A percentile compares a stretch with the other conserved stretches of the same genome.
phyloP scores from a whole-genome alignment of 2,888 invertebrate species.

The Galerucella calmariensis region DNA sequence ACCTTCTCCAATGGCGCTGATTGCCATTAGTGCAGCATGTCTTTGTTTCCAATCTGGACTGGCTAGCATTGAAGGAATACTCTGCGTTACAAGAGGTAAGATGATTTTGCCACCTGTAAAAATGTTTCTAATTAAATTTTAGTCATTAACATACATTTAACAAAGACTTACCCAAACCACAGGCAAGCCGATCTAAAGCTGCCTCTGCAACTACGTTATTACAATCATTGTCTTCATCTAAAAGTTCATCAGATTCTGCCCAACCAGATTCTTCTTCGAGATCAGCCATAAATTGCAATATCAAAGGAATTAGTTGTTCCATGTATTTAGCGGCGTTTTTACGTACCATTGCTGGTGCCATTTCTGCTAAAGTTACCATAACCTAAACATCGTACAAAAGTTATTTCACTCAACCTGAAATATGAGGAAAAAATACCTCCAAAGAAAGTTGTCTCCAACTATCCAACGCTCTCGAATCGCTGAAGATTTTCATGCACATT shows the following conservation, averaged over 20 bases:
- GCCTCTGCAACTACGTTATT: slow-evolving; percentile 97
- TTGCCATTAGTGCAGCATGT: slow-evolving; percentile 98
- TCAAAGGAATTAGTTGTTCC: slow-evolving; percentile 81
- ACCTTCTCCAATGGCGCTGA: slow-evolving; percentile 96
- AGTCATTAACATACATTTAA: too few species aligned
- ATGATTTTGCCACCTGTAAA: slow-evolving; percentile 74
- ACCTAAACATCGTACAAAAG: slow-evolving; percentile 68
- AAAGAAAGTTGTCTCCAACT: slow-evolving; percentile 91
- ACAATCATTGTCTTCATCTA: slow-evolving; percentile 94
- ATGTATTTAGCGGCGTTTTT: slow-evolving; percentile 90
- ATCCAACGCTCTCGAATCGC: slow-evolving; percentile 77
- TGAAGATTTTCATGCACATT: slow-evolving; percentile 86
- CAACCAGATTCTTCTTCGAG: slow-evolving; percentile 92
- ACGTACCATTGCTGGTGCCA: slow-evolving; percentile 95
- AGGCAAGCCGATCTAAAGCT: slow-evolving; percentile 96
- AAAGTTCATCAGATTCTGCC: slow-evolving; percentile 85
- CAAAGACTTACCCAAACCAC: slow-evolving; percentile 82
- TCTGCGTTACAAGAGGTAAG: slow-evolving; percentile 84
- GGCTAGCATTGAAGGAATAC: slow-evolving; percentile 87
- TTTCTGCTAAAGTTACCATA: slow-evolving; percentile 85
- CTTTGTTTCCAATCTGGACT: slow-evolving; percentile 86
- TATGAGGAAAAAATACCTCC: slow-evolving; percentile 71
- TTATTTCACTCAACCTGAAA: neutral
- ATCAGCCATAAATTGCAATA: slow-evolving; percentile 95
- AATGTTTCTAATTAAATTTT: neutral